Base-by-base conservation (phyloP, 1,140 invertebrate species). In the Pseudomyrmex cubaensis region DNA sequence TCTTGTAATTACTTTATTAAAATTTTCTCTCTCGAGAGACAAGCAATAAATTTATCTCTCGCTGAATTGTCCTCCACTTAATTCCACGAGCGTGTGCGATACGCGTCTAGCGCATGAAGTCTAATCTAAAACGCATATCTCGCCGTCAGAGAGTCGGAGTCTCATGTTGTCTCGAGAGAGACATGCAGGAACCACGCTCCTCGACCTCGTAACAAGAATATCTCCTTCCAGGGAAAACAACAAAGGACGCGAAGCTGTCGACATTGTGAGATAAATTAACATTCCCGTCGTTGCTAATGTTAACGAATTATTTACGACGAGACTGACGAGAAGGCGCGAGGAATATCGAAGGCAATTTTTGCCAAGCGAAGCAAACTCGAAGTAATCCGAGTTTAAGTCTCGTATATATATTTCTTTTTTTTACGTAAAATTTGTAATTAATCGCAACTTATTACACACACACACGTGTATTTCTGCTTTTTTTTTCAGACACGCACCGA, bases 101-200 rank as follows among this genome's bases (percentile, higher is more conserved):
- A 85, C 54, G 50, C 50, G 69, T 82, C 63, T 85, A 50, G n/a
- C 44, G 52, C 83, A 70, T 83, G 83, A 85, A 85, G 64, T 77
- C 82, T 85, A 73, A 87, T 87, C 73, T 67, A 59, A 76, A 69
- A 12, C 62, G 35, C 46, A 56, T 74, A 77, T 85, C 66, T 72
- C 46, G 22, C 20, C 48, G 25, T 66, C 12, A 13, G 48, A 20
- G 25, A 46, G 35, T 13, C 13, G 46, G 48, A 54, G 20, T 2
- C 25, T 46, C 48, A 66, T 4, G 12, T 17, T 13, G 17, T 52
- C 50, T 9, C 3, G 35, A 35, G 5, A 35, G 63, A 13, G 15
- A 66, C 25, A 35, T 7, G 35, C 35, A 35, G 35, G 35, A 35
- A 35, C 35, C 35, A 35, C 35, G 35, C 35, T 50, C 9, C 20